phyloP scores from a whole-genome alignment of 2,888 invertebrate genomes.

The Scrobipalpa atriplicella region DNA sequence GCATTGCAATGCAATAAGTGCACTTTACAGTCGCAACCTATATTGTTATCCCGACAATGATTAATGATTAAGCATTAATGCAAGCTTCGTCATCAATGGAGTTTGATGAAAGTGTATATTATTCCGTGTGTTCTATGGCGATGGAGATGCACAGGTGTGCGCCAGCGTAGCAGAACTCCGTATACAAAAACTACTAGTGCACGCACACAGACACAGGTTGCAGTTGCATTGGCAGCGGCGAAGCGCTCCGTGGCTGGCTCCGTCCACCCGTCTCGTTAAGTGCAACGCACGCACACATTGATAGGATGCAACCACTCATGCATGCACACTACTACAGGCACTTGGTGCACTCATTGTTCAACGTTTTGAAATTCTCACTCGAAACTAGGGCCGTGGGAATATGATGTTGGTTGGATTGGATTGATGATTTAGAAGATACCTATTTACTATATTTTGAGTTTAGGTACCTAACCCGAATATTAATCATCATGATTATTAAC shows the following conservation, averaged over 20 bases:
- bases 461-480: neutral
- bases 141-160: slow-evolving; percentile 19
- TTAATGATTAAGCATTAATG: no score
- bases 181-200: slow-evolving; percentile 31
- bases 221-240: slow-evolving; percentile 32
- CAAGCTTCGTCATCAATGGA: slow-evolving; percentile 21
- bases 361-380: slow-evolving; percentile 72
- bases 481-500: no score
- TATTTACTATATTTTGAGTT: neutral
- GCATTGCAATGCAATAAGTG: neutral
- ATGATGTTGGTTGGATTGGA: neutral
- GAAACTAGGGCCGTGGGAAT: slow-evolving; percentile 71
- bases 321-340: slow-evolving; percentile 47
- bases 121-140: neutral
- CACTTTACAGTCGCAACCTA: neutral
- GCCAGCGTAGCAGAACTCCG: slow-evolving; percentile 20
- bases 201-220: slow-evolving; percentile 49
- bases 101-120: slow-evolving; percentile 12
- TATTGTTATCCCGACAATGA: neutral
- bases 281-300: slow-evolving; percentile 48
- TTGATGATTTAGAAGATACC: neutral
- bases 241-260: slow-evolving; percentile 12
- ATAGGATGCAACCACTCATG: slow-evolving; percentile 43
- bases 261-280: slow-evolving; percentile 43
- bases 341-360: slow-evolving; percentile 71